phyloP scores from a whole-genome alignment of 2,888 invertebrate genomes.

The Agrenia bidenticulata region DNA sequence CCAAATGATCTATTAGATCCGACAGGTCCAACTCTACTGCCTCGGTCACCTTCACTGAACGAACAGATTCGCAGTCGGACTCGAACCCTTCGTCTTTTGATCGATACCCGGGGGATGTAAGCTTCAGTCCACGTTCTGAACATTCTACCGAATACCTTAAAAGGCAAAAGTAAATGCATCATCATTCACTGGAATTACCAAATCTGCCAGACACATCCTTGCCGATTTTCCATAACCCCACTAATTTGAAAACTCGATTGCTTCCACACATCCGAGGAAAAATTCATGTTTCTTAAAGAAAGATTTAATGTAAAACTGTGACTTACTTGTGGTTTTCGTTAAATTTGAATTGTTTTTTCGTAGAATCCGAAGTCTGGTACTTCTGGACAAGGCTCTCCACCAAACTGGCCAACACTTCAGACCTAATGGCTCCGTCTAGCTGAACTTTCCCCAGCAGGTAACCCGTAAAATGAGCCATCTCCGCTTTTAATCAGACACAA shows the following conservation, averaged over 20 bases:
- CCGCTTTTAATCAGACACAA: constrained; percentile 24
- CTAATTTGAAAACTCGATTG: too few relatives aligned
- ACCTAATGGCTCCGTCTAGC: constrained; percentile 52
- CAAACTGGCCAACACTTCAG: constrained; percentile 51
- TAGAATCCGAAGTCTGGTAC: constrained; percentile 44
- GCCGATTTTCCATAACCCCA: too few relatives aligned
- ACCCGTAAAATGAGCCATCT: constrained; percentile 52
- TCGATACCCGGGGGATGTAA: constrained; percentile 48
- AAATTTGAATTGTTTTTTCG: constrained; percentile 49
- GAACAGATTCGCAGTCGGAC: constrained; percentile 51
- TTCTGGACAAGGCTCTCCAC: constrained; percentile 51
- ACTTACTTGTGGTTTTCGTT: constrained; percentile 51
- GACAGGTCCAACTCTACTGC: constrained; percentile 44
- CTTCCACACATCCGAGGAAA: too few relatives aligned
- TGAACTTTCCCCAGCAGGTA: constrained; percentile 53
- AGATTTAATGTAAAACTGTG: too few relatives aligned
- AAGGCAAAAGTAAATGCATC: background rate
- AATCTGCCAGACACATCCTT: too few relatives aligned
- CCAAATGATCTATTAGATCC: constrained; percentile 48
- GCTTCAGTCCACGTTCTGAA: constrained; percentile 51
- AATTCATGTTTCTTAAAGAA: too few relatives aligned
- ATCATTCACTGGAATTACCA: too few relatives aligned
- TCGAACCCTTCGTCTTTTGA: constrained; percentile 53
- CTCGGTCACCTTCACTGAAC: constrained; percentile 48
- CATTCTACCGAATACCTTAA: constrained; percentile 52